Percentiles rank a stretch among this genome's conserved stretches.
These are phyloP conservation scores for Napeogenes inachia DNA, from an alignment of 2,888 invertebrate species.

Conservation along the genomic window DNA sequence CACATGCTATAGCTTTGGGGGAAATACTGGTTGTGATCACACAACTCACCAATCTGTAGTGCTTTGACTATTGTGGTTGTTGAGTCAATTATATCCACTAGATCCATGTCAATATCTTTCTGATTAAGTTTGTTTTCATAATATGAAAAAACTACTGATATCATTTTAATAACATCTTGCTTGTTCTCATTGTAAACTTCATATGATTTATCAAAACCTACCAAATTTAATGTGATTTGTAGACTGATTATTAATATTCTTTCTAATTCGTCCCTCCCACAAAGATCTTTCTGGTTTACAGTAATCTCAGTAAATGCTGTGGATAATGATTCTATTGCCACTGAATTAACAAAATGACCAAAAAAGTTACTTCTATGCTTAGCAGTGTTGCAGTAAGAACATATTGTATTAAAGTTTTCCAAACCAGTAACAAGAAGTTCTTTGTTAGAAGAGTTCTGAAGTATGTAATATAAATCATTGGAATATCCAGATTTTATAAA, in stretches of 20 bases:
- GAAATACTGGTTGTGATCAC: constrained; percentile 51
- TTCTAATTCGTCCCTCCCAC: constrained; percentile 54
- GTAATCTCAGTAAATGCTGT: constrained; percentile 55
- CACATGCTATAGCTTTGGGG: constrained; percentile 56
- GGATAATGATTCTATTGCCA: constrained; percentile 52
- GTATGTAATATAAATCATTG: constrained; percentile 81
- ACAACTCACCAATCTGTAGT: constrained; percentile 43
- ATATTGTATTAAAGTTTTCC: constrained; percentile 78
- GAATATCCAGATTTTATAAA: constrained; percentile 72
- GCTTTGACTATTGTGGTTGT: constrained; percentile 49
- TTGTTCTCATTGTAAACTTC: constrained; percentile 49
- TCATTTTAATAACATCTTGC: constrained; percentile 45
- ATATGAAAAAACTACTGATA: constrained; percentile 52
- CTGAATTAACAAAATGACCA: constrained; percentile 52
- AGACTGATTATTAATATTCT: constrained; percentile 56
- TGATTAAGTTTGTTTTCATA: constrained; percentile 57
- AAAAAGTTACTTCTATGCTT: constrained; percentile 50
- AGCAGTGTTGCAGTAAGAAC: constrained; percentile 61
- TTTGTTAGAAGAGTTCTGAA: constrained; percentile 84
- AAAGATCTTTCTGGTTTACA: constrained; percentile 46
- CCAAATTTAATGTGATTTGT: constrained; percentile 56
- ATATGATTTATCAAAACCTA: constrained; percentile 57
- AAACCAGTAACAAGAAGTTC: constrained; percentile 77
- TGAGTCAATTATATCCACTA: constrained; percentile 59
- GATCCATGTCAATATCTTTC: constrained; percentile 59